Evolutionary conservation across 2,113 vertebrate genomes (phyloP), one percentile per base, ranked within the genome.

Genomic region (Ammospiza caudacuta): DNA sequence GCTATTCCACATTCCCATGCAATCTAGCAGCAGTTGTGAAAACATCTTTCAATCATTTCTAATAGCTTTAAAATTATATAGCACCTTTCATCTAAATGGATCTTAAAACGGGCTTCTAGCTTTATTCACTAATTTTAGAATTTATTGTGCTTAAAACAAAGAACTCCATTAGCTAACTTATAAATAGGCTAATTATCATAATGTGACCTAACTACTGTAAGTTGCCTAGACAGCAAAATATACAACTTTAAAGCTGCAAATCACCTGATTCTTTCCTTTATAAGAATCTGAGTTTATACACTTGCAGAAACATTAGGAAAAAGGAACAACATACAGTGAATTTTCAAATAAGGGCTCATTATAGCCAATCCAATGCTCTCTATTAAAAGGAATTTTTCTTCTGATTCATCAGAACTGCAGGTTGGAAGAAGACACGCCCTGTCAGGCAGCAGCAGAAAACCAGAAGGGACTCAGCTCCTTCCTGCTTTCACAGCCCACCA

Each of bases 11-110:
- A 72, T 88, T 83, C 87, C 64, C 5, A n/a, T 75, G 83, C 64
- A 94, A 95, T 92, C 91, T 87, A 94, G 75, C 78, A 83, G 91
- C 90, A 95, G 90, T 95, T 83, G 72, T 94, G 93, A 93, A 95
- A 94, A 95, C 85, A 93, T 92, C 92, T 83, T 94, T 97, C 92
- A 95, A 90, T 95, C 94, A 94, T 78, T 95, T 90, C 77, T 94
- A 96, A 95, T 81, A 75, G 83, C 88, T 78, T 90, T 80, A 90
- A 94, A 97, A 95, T 96, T 83, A 90, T 84, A 94, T 86, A 94
- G 61, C 66, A 95, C 86, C 86, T 92, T 92, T 82, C 81, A 76
- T 87, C 66, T 66, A 82, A 84, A 92, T 66, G 66, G 74, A 85
- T 78, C 68, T 64, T 61, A 80, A 95, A 94, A 77, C 1, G 3